Base-by-base conservation (phyloP, 2,113 vertebrate species). In the Larimichthys crocea region DNA sequence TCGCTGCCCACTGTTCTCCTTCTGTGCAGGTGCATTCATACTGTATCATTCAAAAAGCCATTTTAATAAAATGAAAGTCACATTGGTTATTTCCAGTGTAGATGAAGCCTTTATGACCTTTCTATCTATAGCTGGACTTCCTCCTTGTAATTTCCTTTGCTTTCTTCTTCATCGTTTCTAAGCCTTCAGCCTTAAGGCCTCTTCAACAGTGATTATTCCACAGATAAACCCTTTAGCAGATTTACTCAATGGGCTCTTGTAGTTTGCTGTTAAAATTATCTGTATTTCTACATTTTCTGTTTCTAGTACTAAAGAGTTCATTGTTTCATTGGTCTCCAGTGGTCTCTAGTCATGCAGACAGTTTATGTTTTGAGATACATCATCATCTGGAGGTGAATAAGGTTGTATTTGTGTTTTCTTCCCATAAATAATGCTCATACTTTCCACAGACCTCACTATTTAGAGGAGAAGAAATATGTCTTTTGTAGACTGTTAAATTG, bases 1-100 rank as follows among this genome's bases (percentile, higher is more conserved):
- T 79, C 31, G 8, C 87, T 86, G 88, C 90, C 88, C 90, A 88
- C 89, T 81, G 75, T 6, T 78, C 81, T 75, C 78, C 69, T 69
- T 61, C 75, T 4, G 50, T 48, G 79, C 85, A 89, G 88, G 79
- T 89, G 85, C 53, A 75, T 74, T 86, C 20, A 1, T 56, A 4
- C 63, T 31, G 49, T 48, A 44, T 53, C 59, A 64, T 76, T 90
- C 49, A 79, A 60, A 40, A 84, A 76, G 78, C 46, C 20, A 15
- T 48, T 74, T 24, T 70, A 0, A 53, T 40, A 56, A 60, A 52
- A 63, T 80, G 42, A 82, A 73, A 70, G 65, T 67, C 44, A 8
- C 12, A 10, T 42, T 22, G 61, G 20, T 79, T 68, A 15, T 66
- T 63, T 87, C 42, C 57, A 50, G 69, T 62, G 57, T 14, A 22